Conservation (phyloP, 1,140 invertebrate species). For the Streblospio benedicti region DNA sequence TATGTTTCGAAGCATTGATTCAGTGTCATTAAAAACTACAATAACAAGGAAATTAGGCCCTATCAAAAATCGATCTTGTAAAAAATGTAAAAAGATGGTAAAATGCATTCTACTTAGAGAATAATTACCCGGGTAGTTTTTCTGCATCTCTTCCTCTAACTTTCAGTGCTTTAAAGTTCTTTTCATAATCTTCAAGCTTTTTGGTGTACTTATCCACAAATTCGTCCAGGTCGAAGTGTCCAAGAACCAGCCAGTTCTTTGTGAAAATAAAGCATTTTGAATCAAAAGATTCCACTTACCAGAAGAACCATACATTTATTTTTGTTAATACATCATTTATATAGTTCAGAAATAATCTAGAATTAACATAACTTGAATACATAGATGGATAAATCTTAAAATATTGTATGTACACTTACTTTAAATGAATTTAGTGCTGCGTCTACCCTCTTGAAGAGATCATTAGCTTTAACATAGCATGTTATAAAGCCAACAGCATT, state of each 20-base stretch:
- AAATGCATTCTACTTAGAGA: no score
- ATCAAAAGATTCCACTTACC: no score
- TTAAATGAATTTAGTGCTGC: conserved; percentile 58
- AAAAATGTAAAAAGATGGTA: no score
- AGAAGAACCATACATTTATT: no score
- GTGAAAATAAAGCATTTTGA: conserved; percentile 3
- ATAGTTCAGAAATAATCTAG: no score
- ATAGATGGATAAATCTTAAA: no score
- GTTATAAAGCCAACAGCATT: conserved; percentile 57
- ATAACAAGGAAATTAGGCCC: no score
- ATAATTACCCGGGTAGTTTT: conserved; percentile 69
- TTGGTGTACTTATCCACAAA: conserved; percentile 58
- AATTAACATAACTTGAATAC: no score
- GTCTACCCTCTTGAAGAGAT: conserved; percentile 57
- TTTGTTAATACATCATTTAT: no score
- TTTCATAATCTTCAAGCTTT: conserved; percentile 64
- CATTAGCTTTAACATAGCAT: conserved; percentile 56
- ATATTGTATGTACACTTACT: conserved; percentile 43
- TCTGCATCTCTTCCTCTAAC: conserved; percentile 77
- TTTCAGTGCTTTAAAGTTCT: conserved; percentile 77
- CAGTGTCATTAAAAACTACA: no score
- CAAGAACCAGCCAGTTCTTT: conserved; percentile 66
- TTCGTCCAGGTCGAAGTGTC: conserved; percentile 65
- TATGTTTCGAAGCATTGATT: no score
- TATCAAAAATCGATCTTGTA: no score